Evolutionary conservation across 35 echinoderm and acorn worm species (phyloP).

Genomic region (Apostichopus californicus): DNA sequence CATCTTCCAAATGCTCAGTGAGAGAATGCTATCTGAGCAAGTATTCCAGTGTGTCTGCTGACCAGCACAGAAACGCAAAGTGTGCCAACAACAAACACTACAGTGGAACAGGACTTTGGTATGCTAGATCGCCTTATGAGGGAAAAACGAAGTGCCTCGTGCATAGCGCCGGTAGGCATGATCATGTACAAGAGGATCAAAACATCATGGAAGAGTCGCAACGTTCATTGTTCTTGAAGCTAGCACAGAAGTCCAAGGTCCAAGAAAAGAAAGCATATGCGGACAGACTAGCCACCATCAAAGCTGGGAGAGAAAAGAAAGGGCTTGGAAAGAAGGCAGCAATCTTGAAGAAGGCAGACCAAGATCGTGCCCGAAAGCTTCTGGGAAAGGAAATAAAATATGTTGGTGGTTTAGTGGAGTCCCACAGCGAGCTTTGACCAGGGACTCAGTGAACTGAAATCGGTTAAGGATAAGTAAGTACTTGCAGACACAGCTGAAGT

Average conservation of each 20-base stretch:
- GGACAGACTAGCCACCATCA: constrained; percentile 22
- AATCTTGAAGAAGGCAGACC: neutral
- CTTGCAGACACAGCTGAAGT: constrained; percentile 7
- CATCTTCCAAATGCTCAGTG: constrained; percentile 6
- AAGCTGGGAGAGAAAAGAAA: neutral
- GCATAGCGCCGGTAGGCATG: constrained; percentile 43
- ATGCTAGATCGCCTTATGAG: constrained; percentile 58
- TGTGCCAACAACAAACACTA: constrained; percentile 64
- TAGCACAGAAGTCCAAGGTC: constrained; percentile 5
- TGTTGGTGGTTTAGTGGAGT: neutral
- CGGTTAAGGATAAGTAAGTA: neutral
- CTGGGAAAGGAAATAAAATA: constrained; percentile 43
- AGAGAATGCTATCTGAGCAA: constrained; percentile 44
- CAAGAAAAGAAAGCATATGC: neutral
- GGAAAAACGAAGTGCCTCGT: constrained; percentile 54
- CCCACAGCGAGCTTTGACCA: neutral
- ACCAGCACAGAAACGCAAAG: constrained; percentile 32
- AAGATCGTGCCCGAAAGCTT: constrained; percentile 4
- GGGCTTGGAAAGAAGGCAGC: constrained; percentile 2
- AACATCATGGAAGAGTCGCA: constrained; percentile 9
- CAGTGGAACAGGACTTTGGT: constrained; percentile 61
- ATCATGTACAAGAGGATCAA: constrained; percentile 38
- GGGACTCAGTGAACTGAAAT: neutral
- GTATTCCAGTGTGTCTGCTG: constrained; percentile 16
- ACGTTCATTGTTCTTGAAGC: neutral